These are phyloP conservation scores for Pandemis heparana DNA, from an alignment of 2,888 invertebrate genomes.

Conservation along the genomic window DNA sequence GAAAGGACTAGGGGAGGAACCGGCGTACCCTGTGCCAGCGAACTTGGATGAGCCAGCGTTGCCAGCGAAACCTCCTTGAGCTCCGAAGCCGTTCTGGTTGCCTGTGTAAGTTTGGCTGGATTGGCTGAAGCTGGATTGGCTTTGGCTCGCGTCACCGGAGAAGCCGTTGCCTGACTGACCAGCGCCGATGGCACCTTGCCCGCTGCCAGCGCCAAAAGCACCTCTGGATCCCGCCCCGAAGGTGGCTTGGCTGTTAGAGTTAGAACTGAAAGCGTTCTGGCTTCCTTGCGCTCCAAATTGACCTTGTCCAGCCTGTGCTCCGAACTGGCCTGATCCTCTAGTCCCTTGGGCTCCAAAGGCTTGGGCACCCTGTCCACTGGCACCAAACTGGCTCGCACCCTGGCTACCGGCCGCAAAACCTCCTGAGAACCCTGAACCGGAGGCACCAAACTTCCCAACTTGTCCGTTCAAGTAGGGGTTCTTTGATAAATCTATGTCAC, in stretches of 20 bases:
- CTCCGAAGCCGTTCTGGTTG: conserved; percentile 2
- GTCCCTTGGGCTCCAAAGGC: conserved; percentile 13
- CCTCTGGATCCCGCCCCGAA: conserved; percentile 33
- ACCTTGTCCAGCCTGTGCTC: not conserved
- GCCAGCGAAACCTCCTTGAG: conserved; percentile 30
- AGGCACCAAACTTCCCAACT: conserved; percentile 49
- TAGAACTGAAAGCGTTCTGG: not conserved
- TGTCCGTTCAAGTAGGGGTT: conserved; percentile 70
- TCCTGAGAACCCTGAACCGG: conserved; percentile 46
- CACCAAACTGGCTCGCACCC: conserved; percentile 43
- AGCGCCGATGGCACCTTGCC: conserved; percentile 10
- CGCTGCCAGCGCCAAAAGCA: conserved; percentile 34
- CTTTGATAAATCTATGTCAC: conserved; percentile 64
- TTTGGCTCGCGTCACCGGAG: conserved; percentile 19
- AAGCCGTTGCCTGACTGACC: conserved; percentile 7
- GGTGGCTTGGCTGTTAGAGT: conserved; percentile 2
- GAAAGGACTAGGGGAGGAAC: conserved; percentile 76
- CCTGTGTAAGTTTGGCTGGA: conserved; percentile 27
- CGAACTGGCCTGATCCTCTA: conserved; percentile 16
- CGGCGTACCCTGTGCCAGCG: conserved; percentile 62
- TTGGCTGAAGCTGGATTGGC: conserved; percentile 32
- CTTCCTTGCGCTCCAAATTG: conserved; percentile 10
- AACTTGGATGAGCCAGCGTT: conserved; percentile 57
- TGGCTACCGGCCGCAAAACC: conserved; percentile 42
- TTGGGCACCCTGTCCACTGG: conserved; percentile 5